A percentile compares a stretch with the other conserved stretches of the same genome.
phyloP scores from a whole-genome alignment of 2,888 invertebrate genomes.

The Temnothorax rugatulus region DNA sequence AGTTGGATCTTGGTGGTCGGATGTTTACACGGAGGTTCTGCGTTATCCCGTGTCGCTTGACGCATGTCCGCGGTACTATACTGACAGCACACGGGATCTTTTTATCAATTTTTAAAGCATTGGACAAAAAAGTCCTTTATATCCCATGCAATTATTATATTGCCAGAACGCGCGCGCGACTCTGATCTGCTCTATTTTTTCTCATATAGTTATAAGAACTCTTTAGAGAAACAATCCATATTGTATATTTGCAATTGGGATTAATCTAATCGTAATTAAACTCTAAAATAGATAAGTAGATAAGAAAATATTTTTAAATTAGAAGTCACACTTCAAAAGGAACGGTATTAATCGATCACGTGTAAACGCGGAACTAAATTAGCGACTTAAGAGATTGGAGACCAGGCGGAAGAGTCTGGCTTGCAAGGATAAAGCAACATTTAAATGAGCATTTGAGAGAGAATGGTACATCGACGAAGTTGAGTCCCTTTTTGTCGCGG shows the following conservation, averaged over 20 bases:
- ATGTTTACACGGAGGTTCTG: slow-evolving; percentile 54
- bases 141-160: neutral
- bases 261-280: neutral
- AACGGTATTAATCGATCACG: neutral
- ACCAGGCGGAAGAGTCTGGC: slow-evolving; percentile 25
- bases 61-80: slow-evolving; percentile 51
- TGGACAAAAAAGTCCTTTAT: neutral
- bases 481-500: slow-evolving; percentile 71
- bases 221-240: neutral
- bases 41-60: slow-evolving; percentile 66
- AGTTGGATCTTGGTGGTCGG: slow-evolving; percentile 61
- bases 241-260: neutral
- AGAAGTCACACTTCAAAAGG: neutral
- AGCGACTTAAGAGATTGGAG: slow-evolving; percentile 14
- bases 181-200: neutral
- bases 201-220: neutral
- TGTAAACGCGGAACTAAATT: neutral
- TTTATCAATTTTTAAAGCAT: neutral
- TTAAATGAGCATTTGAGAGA: slow-evolving; percentile 68
- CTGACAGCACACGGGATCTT: neutral
- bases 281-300: neutral
- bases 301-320: too few species aligned
- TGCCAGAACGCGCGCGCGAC: neutral
- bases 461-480: slow-evolving; percentile 62
- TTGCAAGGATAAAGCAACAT: slow-evolving; percentile 68